Conservation (phyloP, 2,888 invertebrate species). For the Alviniconcha strummeri region DNA sequence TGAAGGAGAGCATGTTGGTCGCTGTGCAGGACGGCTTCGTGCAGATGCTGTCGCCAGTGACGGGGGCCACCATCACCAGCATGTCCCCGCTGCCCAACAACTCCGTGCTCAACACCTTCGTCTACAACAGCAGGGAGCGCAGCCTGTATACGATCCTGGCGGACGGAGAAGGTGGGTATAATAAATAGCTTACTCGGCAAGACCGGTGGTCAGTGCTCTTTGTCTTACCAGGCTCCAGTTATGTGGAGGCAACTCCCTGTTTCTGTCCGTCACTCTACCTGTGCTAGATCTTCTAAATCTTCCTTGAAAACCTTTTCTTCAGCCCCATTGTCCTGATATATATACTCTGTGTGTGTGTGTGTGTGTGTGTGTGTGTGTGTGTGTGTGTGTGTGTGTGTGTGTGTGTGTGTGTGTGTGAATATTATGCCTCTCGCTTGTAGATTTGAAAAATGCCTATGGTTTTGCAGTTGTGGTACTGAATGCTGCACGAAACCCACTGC, state of each 20-base stretch:
- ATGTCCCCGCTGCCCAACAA: conserved; percentile 34
- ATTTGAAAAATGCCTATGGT: neutral
- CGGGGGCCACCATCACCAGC: conserved; percentile 18
- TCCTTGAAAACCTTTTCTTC: no score
- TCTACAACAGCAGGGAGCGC: conserved; percentile 54
- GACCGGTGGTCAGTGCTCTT: neutral
- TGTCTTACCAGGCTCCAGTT: neutral
- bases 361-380: no score
- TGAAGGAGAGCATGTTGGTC: neutral
- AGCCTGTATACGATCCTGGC: conserved; percentile 52
- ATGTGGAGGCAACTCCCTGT: neutral
- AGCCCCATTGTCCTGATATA: no score
- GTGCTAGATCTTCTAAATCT: no score
- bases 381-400: no score
- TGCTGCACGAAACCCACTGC: conserved; percentile 58
- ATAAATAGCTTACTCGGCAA: neutral
- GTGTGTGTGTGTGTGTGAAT: no score
- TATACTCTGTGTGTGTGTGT: no score
- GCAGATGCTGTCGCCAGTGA: conserved; percentile 28
- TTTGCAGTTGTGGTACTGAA: conserved; percentile 56
- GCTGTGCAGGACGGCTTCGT: conserved; percentile 30
- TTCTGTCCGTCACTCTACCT: no score
- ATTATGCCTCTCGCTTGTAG: no score
- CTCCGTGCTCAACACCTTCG: conserved; percentile 47
- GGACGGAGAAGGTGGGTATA: conserved; percentile 50